Evolutionary conservation across 2,888 invertebrate genomes (phyloP).

Genomic region (Erpobdella octoculata): DNA sequence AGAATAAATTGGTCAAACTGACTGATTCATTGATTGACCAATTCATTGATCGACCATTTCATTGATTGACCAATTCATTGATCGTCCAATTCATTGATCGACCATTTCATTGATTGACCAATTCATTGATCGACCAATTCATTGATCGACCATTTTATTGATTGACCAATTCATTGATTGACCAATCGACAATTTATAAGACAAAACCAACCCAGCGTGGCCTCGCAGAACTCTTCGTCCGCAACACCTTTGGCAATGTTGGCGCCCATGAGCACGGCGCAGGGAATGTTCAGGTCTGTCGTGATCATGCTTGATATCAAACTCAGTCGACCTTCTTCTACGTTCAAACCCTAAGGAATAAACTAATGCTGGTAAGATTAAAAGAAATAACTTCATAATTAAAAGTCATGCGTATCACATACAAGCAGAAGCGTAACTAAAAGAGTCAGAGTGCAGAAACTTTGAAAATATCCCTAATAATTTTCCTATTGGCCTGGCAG

Average conservation of each 20-base stretch:
- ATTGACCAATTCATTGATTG: background rate
- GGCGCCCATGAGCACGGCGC: conserved; percentile 94
- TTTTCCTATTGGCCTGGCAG: no score
- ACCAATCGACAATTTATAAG: background rate
- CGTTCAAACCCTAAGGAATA: conserved; percentile 21
- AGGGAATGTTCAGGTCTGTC: conserved; percentile 75
- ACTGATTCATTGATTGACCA: background rate
- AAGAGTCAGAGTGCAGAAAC: no score
- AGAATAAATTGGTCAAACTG: background rate
- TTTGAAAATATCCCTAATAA: no score
- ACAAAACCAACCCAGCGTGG: conserved; percentile 70
- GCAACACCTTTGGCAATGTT: conserved; percentile 96
- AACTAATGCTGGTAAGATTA: no score
- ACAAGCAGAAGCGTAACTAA: no score
- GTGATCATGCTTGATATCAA: conserved; percentile 90
- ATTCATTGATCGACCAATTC: no score
- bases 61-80: no score
- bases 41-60: no score
- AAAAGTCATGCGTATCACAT: no score
- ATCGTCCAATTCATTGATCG: background rate
- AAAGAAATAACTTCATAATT: no score
- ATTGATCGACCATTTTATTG: background rate
- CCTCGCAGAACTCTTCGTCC: conserved; percentile 93
- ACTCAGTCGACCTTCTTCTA: conserved; percentile 58
- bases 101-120: background rate